Conservation (phyloP, 2,797 vertebrate genomes). For the Peromyscus aztecus region DNA sequence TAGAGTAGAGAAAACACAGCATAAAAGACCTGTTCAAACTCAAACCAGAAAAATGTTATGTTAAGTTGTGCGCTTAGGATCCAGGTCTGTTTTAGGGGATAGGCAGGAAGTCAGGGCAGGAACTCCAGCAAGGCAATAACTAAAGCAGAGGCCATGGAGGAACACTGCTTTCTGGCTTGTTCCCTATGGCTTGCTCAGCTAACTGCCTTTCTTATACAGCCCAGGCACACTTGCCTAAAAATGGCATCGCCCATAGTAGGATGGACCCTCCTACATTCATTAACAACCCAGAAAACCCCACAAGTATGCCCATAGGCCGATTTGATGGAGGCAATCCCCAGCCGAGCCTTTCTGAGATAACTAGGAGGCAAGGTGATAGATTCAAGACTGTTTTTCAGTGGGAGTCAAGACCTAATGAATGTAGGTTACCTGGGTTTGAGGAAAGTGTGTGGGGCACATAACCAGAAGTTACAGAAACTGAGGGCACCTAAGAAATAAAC, state of each 20-base stretch:
- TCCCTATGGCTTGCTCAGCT: neutral
- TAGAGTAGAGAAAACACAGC: neutral
- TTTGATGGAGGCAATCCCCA: neutral
- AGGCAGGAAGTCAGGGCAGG: neutral
- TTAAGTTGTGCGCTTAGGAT: too few species aligned
- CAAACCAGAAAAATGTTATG: neutral
- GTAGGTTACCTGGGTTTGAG: neutral
- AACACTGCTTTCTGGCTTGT: neutral
- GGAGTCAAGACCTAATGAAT: neutral
- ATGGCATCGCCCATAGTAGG: neutral
- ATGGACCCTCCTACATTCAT: neutral
- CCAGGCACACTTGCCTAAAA: neutral
- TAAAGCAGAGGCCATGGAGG: neutral
- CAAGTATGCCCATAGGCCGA: neutral
- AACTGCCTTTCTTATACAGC: neutral
- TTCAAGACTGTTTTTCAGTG: neutral
- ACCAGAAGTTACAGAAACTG: neutral
- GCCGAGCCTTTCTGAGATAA: neutral
- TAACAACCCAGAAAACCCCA: neutral
- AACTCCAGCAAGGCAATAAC: neutral
- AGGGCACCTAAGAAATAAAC: neutral
- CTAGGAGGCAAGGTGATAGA: neutral
- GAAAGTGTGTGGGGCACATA: neutral
- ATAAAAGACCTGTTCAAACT: neutral
- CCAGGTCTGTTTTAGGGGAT: neutral